Base-by-base conservation (phyloP, 1,140 invertebrate species). In the Aphelenchoides avenae region DNA sequence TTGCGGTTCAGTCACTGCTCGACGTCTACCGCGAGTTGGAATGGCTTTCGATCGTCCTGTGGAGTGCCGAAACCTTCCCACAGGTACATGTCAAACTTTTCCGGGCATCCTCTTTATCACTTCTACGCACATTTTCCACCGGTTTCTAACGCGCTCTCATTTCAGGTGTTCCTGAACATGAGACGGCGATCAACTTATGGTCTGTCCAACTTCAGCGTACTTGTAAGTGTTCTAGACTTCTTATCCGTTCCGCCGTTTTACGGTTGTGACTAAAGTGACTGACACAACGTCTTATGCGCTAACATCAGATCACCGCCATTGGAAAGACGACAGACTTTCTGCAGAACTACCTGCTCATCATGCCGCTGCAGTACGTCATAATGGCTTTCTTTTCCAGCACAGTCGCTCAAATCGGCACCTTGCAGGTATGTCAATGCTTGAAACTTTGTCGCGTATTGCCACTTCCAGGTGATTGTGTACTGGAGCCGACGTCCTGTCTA, bases 11-110 rank as follows among this genome's bases (percentile, higher is more conserved):
- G 30, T 36, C 64, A 7, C 20, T 64, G 24, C 29, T 61, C 11
- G 31, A 57, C n/a, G 9, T 55, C n/a, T 55, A 59, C 30, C 29
- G 52, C 13, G 44, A 64, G 22, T 34, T 69, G 3, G 59, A 71
- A 40, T 71, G 65, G 55, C 34, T 65, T 6, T 63, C 69, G 15
- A 71, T 71, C 27, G 31, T 52, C 5, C 43, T 71, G n/a, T 71
- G 69, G 69, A 56, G 61, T 37, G 50, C 64, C 13, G 69, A 71
- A 47, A 64, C 64, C n/a, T 67, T 71, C 54, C 69, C 69, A 43
- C 69, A 71, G 59, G 66, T 71, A 57, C 30, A 29, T 22, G n/a
- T n/a, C n/a, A n/a, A n/a, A n/a, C n/a, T n/a, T n/a, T n/a, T n/a
- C n/a, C n/a, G n/a, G n/a, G n/a, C n/a, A n/a, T n/a, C n/a, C n/a